Evolutionary conservation across 2,888 invertebrate genomes (phyloP), one percentile per base, ranked within the genome.

Genomic region (Drosophila lacicola): DNA sequence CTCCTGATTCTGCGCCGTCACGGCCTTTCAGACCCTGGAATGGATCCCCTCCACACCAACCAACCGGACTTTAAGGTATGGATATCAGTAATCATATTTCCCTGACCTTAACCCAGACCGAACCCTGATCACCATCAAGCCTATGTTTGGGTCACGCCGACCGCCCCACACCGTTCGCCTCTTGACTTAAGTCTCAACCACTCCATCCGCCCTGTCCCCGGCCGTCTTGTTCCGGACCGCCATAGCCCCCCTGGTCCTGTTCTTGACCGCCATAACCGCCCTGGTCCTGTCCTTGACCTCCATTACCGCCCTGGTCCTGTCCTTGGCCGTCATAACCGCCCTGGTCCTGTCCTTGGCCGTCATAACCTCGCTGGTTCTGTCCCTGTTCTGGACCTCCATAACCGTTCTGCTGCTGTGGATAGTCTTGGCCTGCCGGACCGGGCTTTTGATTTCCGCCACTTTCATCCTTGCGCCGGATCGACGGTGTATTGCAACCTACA

Each of bases 401-500:
- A 29, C 8, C 29, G 29, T 29, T 8, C 29, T 29, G 29, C 29
- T 29, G 29, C 29, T 29, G 29, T 29, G 29, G 29, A 29, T 29
- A 29, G 8, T 29, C 29, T 29, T 29, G 29, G 29, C 0, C 8
- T 8, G 29, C 8, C 29, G 29, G 29, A 29, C 29, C 29, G 8
- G 29, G 8, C 2, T 29, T 29, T 8, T 29, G 29, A 29, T 8
- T 29, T 45, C 60, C 44, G 17, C 34, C 10, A 8, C 9, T 37
- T 17, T 14, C 58, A 6, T 39, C 17, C 4, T 34, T 17, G 3
- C 37, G 50, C 14, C 0, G 11, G 2, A 29, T 45, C 19, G 80
- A 77, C 44, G 78, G 75, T 14, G 65, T 70, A 63, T 90, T 85
- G 51, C 91, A 91, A 3, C 89, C 78, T 5, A 92, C 89, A 41